Conservation (phyloP, 2,888 invertebrate genomes). For the Fissipunctia ypsillon region DNA sequence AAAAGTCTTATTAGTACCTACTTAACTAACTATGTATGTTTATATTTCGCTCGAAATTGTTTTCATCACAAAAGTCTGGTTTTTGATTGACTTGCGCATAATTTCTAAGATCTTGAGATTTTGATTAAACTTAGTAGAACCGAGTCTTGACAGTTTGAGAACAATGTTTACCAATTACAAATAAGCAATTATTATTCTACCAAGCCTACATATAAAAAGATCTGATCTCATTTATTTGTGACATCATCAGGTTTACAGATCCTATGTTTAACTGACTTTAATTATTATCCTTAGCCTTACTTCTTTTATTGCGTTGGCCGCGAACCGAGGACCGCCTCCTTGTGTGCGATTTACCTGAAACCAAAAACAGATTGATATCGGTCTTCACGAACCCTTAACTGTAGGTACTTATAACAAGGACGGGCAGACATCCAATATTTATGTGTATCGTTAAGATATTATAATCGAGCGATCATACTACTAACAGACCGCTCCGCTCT, state of each 20-base stretch:
- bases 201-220: constrained; percentile 20
- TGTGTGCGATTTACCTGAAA: constrained; percentile 90
- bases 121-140: not conserved
- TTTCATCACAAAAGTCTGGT: not conserved
- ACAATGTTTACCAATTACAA: constrained; percentile 9
- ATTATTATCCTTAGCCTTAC: constrained; percentile 75
- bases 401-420: constrained; percentile 17
- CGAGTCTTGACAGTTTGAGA: not conserved
- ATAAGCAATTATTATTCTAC: not conserved
- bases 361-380: constrained; percentile 61
- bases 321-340: constrained; percentile 91
- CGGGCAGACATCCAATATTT: constrained; percentile 25
- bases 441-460: constrained; percentile 19
- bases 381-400: constrained; percentile 31
- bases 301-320: constrained; percentile 89
- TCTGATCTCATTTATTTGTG: constrained; percentile 45
- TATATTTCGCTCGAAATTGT: not conserved
- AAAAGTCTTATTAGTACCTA: not conserved
- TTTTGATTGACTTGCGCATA: not conserved
- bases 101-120: not conserved
- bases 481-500: not conserved
- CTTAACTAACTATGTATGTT: not conserved
- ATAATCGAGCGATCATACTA: constrained; percentile 12
- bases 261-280: constrained; percentile 26
- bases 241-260: constrained; percentile 44